Conservation (phyloP, 2,888 invertebrate species). For the Brachypterus glaber region DNA sequence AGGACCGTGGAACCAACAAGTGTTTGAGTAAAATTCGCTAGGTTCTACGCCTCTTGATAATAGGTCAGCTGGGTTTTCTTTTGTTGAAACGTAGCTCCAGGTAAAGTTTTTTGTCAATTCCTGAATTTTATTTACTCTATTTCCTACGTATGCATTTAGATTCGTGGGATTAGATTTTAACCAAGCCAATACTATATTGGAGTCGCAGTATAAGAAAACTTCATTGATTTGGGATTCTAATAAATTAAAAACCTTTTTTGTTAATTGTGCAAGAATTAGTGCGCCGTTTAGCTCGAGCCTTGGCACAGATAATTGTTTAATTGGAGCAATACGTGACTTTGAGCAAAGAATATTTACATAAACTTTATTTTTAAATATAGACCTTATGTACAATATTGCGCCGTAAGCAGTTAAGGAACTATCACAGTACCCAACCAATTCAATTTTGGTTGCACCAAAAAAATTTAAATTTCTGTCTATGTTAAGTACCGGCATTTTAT, state of each 20-base stretch:
- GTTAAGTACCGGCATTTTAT: too few species aligned
- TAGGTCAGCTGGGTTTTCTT: not conserved
- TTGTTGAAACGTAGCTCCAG: not conserved
- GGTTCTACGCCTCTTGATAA: not conserved
- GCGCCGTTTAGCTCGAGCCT: too few species aligned
- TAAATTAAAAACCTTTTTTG: not conserved
- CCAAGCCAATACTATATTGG: not conserved
- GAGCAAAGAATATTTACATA: not conserved
- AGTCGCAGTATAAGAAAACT: not conserved
- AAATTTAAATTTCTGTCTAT: not conserved
- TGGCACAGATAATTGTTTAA: not conserved
- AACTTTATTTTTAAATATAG: not conserved
- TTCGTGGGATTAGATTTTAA: too few species aligned
- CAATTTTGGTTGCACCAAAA: not conserved
- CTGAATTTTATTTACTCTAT: not conserved
- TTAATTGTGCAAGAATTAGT: not conserved
- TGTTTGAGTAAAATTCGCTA: not conserved
- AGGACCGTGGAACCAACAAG: not conserved
- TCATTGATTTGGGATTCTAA: not conserved
- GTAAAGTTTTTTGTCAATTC: not conserved
- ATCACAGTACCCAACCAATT: not conserved
- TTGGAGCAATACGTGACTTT: not conserved
- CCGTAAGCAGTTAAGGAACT: not conserved
- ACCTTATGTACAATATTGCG: not conserved
- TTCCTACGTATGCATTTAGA: too few species aligned